Conservation (phyloP, 2,113 vertebrate species). For the Aix galericulata region DNA sequence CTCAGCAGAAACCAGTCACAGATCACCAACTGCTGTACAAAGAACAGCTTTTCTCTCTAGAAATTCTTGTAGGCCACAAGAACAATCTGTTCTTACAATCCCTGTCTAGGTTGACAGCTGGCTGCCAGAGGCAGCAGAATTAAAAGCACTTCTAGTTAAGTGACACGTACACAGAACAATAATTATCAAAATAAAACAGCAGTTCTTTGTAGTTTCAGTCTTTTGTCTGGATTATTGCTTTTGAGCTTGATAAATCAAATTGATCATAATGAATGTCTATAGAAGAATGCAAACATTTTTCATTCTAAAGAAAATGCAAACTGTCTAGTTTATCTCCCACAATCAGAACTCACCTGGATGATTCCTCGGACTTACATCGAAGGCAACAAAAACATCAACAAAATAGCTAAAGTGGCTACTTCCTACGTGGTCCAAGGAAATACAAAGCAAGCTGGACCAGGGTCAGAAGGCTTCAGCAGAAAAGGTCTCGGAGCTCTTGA, state of each 20-base stretch:
- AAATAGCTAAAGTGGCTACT: background rate
- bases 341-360: background rate
- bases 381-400: background rate
- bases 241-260: background rate
- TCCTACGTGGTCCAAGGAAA: background rate
- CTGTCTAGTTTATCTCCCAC: background rate
- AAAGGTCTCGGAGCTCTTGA: background rate
- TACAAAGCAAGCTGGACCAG: background rate
- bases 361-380: background rate
- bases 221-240: background rate
- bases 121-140: background rate
- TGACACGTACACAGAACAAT: background rate
- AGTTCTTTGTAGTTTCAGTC: background rate
- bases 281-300: background rate
- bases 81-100: background rate
- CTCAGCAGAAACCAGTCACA: background rate
- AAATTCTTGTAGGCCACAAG: background rate
- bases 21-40: background rate
- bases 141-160: background rate
- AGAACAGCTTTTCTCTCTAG: background rate
- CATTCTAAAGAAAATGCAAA: background rate
- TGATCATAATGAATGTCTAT: background rate
- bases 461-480: background rate
- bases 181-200: background rate
- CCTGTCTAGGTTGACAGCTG: background rate